Evolutionary conservation across 2,113 vertebrate genomes (phyloP).

Genomic region (Scophthalmus maximus): DNA sequence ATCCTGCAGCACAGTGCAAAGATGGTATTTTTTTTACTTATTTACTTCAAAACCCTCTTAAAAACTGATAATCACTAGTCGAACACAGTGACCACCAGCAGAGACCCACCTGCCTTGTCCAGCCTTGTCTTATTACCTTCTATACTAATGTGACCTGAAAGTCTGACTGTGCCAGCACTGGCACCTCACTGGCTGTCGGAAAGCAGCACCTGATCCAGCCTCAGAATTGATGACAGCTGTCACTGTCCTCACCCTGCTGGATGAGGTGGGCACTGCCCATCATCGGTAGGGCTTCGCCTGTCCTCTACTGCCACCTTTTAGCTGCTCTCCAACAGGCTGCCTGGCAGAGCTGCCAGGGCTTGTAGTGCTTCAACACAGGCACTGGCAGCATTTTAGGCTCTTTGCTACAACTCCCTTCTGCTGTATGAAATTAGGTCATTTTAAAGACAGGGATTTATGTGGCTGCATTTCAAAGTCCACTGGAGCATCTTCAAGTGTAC

Average conservation of each 20-base stretch:
- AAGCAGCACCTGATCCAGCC: constrained; percentile 63
- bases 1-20: not conserved
- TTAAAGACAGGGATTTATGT: constrained; percentile 62
- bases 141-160: constrained; percentile 78
- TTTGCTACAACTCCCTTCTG: constrained; percentile 25
- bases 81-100: constrained; percentile 59
- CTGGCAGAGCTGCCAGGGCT: constrained; percentile 7
- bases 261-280: constrained; percentile 42
- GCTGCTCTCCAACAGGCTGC: not conserved
- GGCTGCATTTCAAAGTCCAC: constrained; percentile 46
- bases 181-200: constrained; percentile 60
- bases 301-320: constrained; percentile 73
- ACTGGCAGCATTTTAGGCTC: constrained; percentile 27
- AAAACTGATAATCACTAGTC: constrained; percentile 1
- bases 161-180: constrained; percentile 54
- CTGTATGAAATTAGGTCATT: constrained; percentile 66
- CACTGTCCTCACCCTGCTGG: too few relatives aligned
- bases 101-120: constrained; percentile 60
- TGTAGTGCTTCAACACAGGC: not conserved
- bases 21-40: not conserved
- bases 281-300: constrained; percentile 2
- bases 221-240: constrained; percentile 46
- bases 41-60: not conserved
- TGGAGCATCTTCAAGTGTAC: constrained; percentile 28
- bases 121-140: constrained; percentile 44